Evolutionary conservation across 2,797 vertebrate genomes (phyloP).

Genomic region (Sciurus vulgaris): DNA sequence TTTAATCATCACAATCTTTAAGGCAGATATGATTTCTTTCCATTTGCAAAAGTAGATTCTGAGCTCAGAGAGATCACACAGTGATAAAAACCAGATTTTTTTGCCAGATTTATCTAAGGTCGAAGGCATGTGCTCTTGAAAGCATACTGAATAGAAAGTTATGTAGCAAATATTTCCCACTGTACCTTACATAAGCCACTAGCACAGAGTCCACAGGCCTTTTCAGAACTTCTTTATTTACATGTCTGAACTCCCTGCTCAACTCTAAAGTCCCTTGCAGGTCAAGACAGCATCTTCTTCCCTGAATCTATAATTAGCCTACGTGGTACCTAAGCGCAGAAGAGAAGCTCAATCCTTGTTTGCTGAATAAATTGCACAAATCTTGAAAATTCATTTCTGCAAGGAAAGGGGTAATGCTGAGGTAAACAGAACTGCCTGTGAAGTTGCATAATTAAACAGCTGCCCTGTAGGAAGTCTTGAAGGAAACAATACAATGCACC

Average conservation of each 20-base stretch:
- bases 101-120: not conserved
- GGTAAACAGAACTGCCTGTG: constrained; percentile 72
- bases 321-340: constrained; percentile 29
- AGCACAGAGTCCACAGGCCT: not conserved
- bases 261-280: constrained; percentile 18
- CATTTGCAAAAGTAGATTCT: constrained; percentile 18
- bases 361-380: constrained; percentile 73
- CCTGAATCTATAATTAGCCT: constrained; percentile 71
- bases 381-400: constrained; percentile 72
- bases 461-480: constrained; percentile 67
- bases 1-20: not conserved
- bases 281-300: constrained; percentile 50
- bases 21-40: constrained; percentile 27
- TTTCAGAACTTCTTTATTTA: constrained; percentile 38
- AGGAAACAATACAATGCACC: constrained; percentile 58
- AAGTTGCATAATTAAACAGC: constrained; percentile 74
- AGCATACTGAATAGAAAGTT: constrained; percentile 13
- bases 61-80: constrained; percentile 20
- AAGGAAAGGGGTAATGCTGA: constrained; percentile 69
- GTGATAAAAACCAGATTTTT: not conserved
- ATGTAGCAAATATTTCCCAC: not conserved
- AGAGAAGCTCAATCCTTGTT: constrained; percentile 73
- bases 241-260: constrained; percentile 24
- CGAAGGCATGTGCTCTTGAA: constrained; percentile 33
- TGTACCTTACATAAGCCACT: not conserved